Evolutionary conservation across 2,113 vertebrate genomes (phyloP).

Genomic region (Bubo scandiacus): DNA sequence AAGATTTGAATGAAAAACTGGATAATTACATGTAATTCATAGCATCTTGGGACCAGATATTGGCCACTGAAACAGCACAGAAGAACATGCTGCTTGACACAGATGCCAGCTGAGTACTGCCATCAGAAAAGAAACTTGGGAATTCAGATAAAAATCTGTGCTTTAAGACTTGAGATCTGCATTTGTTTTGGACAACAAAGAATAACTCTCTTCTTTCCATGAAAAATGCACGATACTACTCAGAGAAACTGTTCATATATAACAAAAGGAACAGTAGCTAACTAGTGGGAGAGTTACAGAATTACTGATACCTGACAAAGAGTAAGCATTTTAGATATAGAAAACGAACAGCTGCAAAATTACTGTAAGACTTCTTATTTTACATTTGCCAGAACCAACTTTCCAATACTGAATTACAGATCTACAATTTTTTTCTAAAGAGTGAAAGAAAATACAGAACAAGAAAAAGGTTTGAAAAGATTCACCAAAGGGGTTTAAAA

Average conservation of each 20-base stretch:
- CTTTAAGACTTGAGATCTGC: background rate
- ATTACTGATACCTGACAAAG: background rate
- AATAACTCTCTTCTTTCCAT: background rate
- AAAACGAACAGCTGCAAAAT: slow-evolving; percentile 49
- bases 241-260: background rate
- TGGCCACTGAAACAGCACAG: background rate
- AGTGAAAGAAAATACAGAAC: background rate
- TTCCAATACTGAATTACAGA: slow-evolving; percentile 43
- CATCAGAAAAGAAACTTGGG: background rate
- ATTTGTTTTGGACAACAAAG: background rate
- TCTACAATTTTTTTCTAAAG: background rate
- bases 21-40: background rate
- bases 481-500: slow-evolving; percentile 18
- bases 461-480: background rate
- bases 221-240: background rate
- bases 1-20: background rate
- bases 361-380: slow-evolving; percentile 10
- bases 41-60: background rate
- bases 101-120: background rate
- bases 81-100: background rate
- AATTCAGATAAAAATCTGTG: background rate
- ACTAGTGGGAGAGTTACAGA: background rate
- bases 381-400: slow-evolving; percentile 40
- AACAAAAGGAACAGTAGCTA: background rate
- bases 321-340: background rate